Evolutionary conservation across 64 coral and sea anemone genomes (phyloP), one percentile per base, ranked within the genome.

Genomic region (Pocillopora damicornis): DNA sequence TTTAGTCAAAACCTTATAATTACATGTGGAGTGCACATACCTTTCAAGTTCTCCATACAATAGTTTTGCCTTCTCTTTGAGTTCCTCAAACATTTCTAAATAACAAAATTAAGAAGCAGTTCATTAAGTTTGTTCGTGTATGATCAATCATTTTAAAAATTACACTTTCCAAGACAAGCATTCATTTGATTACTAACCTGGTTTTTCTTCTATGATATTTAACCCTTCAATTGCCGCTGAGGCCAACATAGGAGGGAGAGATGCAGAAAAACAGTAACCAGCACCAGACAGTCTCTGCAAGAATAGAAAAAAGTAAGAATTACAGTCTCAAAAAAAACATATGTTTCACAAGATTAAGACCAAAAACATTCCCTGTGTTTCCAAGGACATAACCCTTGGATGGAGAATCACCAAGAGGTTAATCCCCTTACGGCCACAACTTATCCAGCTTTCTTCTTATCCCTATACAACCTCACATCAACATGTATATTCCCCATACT

Each of bases 241-340:
- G 58, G 97, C 90, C 15, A 99, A 69, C 57, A 99, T 78, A 51
- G 97, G 97, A 37, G 97, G 97, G 17, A 99, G 66, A 1, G 97
- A 99, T 15, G 97, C 97, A 69, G 97, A 99, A 62, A 99, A 99
- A 62, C 97, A 99, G 80, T 99, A 99, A 3, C 97, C 97, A 73
- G 97, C 93, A 20, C 97, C 97, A 11, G 97, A 99, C 37, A 99
- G 81, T 73, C 97, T 90, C 97, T 99, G 45, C 22, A 91, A 75
- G 0, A 59, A 80, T 57, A n/a, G 61, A 5, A 23, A 59, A 81
- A 64, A 63, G 7, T 63, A 63, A 63, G 8, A 25, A 71, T 15
- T 15, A 63, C 1, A 15, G 16, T 58, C 22, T 82, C 0, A 82
- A 82, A 12, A 62, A 20, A 18, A 86, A 14, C 11, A 69, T 10